A percentile compares a stretch with the other conserved stretches of the same genome.
Evolutionary conservation across 2,888 invertebrate species (phyloP).

Genomic region (Scotopteryx bipunctaria): DNA sequence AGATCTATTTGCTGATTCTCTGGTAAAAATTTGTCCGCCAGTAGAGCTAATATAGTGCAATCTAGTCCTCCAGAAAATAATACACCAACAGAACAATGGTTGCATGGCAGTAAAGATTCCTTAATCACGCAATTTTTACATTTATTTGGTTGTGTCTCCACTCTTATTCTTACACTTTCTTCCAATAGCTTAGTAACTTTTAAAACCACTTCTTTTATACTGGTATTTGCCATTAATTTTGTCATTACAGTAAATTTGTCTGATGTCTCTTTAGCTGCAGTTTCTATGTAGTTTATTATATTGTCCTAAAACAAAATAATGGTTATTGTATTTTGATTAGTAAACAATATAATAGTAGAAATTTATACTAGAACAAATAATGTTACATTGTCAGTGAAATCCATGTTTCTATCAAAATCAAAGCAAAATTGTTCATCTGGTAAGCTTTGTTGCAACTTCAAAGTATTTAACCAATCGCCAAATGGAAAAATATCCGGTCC

Average conservation of each 20-base stretch:
- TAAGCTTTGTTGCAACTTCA: constrained; percentile 58
- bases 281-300: constrained; percentile 54
- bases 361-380: constrained; percentile 32
- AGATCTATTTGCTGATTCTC: constrained; percentile 91
- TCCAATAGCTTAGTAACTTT: constrained; percentile 79
- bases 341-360: background rate
- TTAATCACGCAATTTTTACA: constrained; percentile 84
- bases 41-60: constrained; percentile 93
- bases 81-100: constrained; percentile 88
- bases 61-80: constrained; percentile 98
- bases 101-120: constrained; percentile 54
- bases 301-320: constrained; percentile 55
- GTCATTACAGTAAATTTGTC: constrained; percentile 63
- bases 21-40: constrained; percentile 88
- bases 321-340: background rate
- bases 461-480: constrained; percentile 54
- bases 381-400: constrained; percentile 50
- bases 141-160: constrained; percentile 83
- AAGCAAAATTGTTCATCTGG: constrained; percentile 64
- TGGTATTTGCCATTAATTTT: constrained; percentile 60
- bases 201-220: constrained; percentile 66
- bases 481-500: constrained; percentile 48
- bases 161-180: constrained; percentile 83
- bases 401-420: constrained; percentile 39
- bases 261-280: constrained; percentile 41